Base-by-base conservation (phyloP, 1,140 invertebrate genomes). In the Zaprionus lachaisei region DNA sequence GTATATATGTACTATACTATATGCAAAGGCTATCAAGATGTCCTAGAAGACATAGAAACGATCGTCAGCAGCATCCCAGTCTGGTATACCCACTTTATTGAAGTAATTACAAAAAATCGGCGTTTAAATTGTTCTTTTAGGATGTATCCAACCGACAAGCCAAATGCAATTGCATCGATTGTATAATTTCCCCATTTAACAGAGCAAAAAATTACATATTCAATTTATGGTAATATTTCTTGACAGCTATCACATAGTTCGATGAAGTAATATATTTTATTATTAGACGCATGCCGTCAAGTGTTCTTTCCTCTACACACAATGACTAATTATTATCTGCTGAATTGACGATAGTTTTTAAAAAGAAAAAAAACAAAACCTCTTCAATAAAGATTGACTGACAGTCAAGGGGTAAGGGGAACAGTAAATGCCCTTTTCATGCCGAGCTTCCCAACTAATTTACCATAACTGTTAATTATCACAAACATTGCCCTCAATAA, bases 181-280 rank as follows among this genome's bases (percentile, higher is more conserved):
- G 65, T 75, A 70, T 75, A 70, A 75, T 75, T 75, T 70, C 31
- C 17, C 58, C 22, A 64, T 70, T 63, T 70, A 74, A 74, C 68
- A 41, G 72, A 74, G 38, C 72, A 34, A 12, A 72, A 17, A 58
- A 47, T 56, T 72, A 55, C 41, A 74, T 82, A 86, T 69, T 85
- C 4, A 37, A 62, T 62, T 57, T 69, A 72, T 79, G 79, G 49
- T 70, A 70, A 79, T 72, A 54, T 56, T 20, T 55, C 65, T 65
- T 81, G 79, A 84, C 74, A 71, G 78, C 68, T 66, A 20, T 61
- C 68, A 79, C 58, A 71, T 54, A 71, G 49, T 68, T 62, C 64
- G 66, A 71, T 72, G 38, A 73, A 73, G 62, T 82, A 86, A 86
- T 70, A 49, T 68, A 67, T 67, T 77, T 81, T 85, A 85, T 85